phyloP scores from a whole-genome alignment of 1,140 invertebrate genomes.

The Conus betulinus region DNA sequence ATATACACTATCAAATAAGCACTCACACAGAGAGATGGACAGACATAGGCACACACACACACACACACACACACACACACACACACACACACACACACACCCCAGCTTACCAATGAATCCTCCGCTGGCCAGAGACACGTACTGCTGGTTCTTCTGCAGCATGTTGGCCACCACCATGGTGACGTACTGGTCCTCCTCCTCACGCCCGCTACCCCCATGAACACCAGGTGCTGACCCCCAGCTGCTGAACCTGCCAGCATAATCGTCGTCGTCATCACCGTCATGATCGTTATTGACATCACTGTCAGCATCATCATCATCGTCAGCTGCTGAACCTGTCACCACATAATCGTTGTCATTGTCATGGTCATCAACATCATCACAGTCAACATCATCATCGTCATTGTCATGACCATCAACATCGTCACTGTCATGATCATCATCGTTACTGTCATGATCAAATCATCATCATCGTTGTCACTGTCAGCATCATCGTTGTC shows the following conservation, averaged over 20 bases:
- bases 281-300: slow-evolving; percentile 14
- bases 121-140: slow-evolving; percentile 93
- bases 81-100: not conserved
- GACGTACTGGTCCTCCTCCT: slow-evolving; percentile 97
- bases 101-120: slow-evolving; percentile 85
- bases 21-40: not conserved
- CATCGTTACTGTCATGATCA: not conserved
- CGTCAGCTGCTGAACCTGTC: not conserved
- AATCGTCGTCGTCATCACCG: not conserved
- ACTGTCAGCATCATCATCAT: not conserved
- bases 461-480: not conserved
- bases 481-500: not conserved
- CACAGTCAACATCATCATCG: too few species aligned
- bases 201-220: slow-evolving; percentile 97
- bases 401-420: not conserved
- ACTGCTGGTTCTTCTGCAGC: slow-evolving; percentile 93
- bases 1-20: not conserved
- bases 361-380: not conserved
- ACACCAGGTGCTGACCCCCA: slow-evolving; percentile 97
- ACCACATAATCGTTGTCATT: not conserved
- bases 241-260: slow-evolving; percentile 83
- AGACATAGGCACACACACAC: not conserved
- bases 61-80: slow-evolving; percentile 1
- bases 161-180: slow-evolving; percentile 99
- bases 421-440: not conserved